Conservation (phyloP, 2,888 invertebrate species). For the Esperia sulphurella region DNA sequence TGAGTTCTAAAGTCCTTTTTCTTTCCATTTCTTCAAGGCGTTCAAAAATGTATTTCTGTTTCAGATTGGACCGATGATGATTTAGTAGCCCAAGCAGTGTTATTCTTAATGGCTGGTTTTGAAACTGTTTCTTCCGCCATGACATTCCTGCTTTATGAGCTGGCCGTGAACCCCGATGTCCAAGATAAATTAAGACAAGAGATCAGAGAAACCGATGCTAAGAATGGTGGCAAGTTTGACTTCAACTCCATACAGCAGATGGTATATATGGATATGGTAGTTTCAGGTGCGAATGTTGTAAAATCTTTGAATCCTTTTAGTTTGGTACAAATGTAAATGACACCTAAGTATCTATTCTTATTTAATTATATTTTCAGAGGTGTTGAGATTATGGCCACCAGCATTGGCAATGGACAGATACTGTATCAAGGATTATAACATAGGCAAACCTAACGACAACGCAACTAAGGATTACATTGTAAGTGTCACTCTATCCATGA, state of each 20-base stretch:
- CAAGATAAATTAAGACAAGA: slow-evolving; percentile 77
- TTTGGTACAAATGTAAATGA: too few relatives aligned
- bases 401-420: slow-evolving; percentile 55
- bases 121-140: slow-evolving; percentile 57
- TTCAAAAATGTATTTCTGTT: not conserved
- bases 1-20: too few relatives aligned
- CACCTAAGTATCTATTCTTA: too few relatives aligned
- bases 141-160: slow-evolving; percentile 75
- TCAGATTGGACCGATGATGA: not conserved
- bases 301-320: too few relatives aligned
- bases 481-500: slow-evolving; percentile 23
- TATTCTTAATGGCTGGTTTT: not conserved
- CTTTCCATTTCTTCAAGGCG: too few relatives aligned
- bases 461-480: slow-evolving; percentile 46
- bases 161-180: slow-evolving; percentile 79
- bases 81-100: not conserved
- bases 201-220: slow-evolving; percentile 63
- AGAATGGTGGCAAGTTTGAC: slow-evolving; percentile 57
- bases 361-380: slow-evolving; percentile 38
- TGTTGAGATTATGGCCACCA: slow-evolving; percentile 68
- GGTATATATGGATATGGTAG: slow-evolving; percentile 81
- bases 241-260: slow-evolving; percentile 75
- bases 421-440: slow-evolving; percentile 71
- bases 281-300: slow-evolving; percentile 55
- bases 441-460: slow-evolving; percentile 42